Base-by-base conservation (phyloP, 2,888 invertebrate species). In the Aethes cnicana region DNA sequence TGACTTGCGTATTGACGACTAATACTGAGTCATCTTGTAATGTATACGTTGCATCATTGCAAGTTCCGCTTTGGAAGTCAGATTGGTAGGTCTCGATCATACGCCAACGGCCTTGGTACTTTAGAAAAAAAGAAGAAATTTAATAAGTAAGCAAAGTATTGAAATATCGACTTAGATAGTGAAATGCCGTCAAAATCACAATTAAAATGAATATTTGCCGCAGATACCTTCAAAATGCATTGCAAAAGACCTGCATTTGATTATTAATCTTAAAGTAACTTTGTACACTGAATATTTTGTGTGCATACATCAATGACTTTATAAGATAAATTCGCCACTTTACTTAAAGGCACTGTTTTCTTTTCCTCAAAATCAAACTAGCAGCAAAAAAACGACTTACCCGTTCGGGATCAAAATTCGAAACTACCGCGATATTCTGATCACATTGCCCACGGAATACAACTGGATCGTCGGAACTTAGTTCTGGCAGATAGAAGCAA, bases 401-500 rank as follows among this genome's bases (percentile, higher is more conserved):
- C 47, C 37, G 41, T 4, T 21, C n/a, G 9, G 69, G 57, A 48
- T 76, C 50, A 28, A 84, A 82, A 59, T 77, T 69, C 3, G 59
- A 57, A 14, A 79, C 60, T 9, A 66, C 76, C 32, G 55, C 30
- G 3, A 84, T 69, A 43, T 61, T 73, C 23, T 62, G 8, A 26
- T 79, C 75, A 47, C 84, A 84, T 36, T 69, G 72, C 9, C 84
- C 84, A 5, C 66, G 60, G 42, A 84, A 74, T 2, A 72, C 52
- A 0, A 81, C 72, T 2, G 76, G 61, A 2, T 65, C 62, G 3
- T 70, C 73, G 0, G 75, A 70, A 1, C 52, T 46, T 0, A 71
- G 18, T 0, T 70, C 72, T 0, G 84, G 84, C 12, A 74, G 64
- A 55, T 70, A 78, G 68, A 84, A 84, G 55, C 84, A 84, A 1